Evolutionary conservation across 2,888 invertebrate species (phyloP), one percentile per base, ranked within the genome.

Genomic region (Meiosimyza platycephala): DNA sequence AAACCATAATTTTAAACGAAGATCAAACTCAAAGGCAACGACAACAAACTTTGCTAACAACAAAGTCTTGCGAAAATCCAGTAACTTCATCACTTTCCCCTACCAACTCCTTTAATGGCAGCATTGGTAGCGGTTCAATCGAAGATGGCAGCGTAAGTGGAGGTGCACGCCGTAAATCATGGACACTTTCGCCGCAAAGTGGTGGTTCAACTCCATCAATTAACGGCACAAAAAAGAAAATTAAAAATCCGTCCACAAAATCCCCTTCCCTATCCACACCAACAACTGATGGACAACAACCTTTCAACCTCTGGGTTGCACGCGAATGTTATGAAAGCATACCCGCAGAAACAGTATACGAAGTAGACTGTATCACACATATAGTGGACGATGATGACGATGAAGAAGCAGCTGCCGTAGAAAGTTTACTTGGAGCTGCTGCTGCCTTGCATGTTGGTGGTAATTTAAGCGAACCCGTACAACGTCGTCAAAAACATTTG

Each of bases 201-300:
- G 83, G 79, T 6, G 62, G 62, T n/a, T 79, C 81, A 1, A 82
- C 80, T 7, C 79, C 82, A 3, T 75, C 79, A 7, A 68, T 82
- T 6, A 89, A 90, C 78, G 92, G 91, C 52, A 90, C 90, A 13
- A 93, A 92, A 83, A 93, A 92, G 85, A 93, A 92, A 87, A 88
- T 90, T 47, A 90, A 90, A 80, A 84, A 88, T 59, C 89, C 76
- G 22, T 73, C 63, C 89, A 80, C 88, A 64, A 77, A 76, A 65
- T 78, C 77, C 12, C 77, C 76, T 12, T 63, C 76, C 2, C 71
- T 73, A 12, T 74, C 75, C 5, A 71, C 72, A 1, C 74, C 74
- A 11, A 74, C 75, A 13, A 73, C 76, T 5, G 79, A 78, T 55
- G 79, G 77, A 4, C 81, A 83, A 4, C 82, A 79, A 40, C 76